Percentiles rank a stretch among this genome's conserved stretches.
These are phyloP conservation scores for Pseudomyrmex flavicornis DNA, from an alignment of 1,140 invertebrate genomes.

Conservation along the genomic window DNA sequence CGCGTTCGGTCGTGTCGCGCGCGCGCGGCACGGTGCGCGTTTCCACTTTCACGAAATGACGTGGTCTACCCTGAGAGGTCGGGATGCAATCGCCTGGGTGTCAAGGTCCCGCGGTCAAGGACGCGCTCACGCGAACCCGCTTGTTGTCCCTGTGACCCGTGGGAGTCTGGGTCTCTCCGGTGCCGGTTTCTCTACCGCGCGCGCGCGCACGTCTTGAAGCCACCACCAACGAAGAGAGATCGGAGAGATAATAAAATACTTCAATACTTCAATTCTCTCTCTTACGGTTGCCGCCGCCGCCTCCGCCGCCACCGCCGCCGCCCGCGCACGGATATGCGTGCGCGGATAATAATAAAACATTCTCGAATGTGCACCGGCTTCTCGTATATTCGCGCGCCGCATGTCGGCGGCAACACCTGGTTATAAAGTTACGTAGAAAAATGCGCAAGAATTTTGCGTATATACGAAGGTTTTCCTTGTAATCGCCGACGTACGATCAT, in stretches of 20 bases:
- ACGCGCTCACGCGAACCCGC: conserved; percentile 38
- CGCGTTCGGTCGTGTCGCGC: not conserved
- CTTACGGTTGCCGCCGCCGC: conserved; percentile 1
- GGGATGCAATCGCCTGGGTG: conserved; percentile 54
- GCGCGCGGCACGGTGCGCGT: not conserved
- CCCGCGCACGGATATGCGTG: not conserved
- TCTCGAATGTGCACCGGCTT: not conserved
- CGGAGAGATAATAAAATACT: conserved; percentile 57
- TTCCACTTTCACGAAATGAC: conserved; percentile 64
- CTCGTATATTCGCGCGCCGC: not conserved
- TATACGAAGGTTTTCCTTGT: not conserved
- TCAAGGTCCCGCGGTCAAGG: conserved; percentile 71
- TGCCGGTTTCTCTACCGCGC: conserved; percentile 4
- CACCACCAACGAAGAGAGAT: conserved; percentile 13
- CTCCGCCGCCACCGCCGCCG: not conserved
- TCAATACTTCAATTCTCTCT: conserved; percentile 53
- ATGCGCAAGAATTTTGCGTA: not conserved
- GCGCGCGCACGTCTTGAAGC: conserved; percentile 8
- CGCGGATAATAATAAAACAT: conserved; percentile 40
- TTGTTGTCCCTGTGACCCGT: conserved; percentile 59
- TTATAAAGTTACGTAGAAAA: conserved; percentile 32
- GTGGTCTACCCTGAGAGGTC: conserved; percentile 62
- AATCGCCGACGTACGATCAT: conserved; percentile 5
- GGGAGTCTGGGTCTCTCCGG: conserved; percentile 17
- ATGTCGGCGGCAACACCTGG: conserved; percentile 6